Conservation (phyloP, 2,888 invertebrate species). For the Iphiclides podalirius region DNA sequence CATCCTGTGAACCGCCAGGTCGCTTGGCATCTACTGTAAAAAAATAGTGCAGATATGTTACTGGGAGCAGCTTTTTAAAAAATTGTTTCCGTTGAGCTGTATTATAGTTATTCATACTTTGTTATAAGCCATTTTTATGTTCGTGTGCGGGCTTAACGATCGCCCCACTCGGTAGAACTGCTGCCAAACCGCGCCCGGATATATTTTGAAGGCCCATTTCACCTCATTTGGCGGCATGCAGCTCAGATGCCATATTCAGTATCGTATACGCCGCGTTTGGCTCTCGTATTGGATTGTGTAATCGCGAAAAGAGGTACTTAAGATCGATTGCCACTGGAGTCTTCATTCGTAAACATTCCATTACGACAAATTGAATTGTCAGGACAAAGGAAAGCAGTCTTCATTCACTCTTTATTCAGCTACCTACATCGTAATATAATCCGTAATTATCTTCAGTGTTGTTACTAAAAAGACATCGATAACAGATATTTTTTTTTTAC, state of each 20-base stretch:
- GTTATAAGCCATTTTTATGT: conserved; percentile 2
- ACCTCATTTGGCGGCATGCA: conserved; percentile 20
- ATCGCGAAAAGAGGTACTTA: conserved; percentile 24
- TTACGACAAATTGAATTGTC: conserved; percentile 11
- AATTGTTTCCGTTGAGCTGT: neutral
- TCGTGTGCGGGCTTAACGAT: conserved; percentile 13
- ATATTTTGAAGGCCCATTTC: conserved; percentile 23
- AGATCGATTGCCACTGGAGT: conserved; percentile 17
- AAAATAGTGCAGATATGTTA: no score
- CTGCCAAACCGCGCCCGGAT: conserved; percentile 20
- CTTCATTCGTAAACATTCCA: conserved; percentile 14
- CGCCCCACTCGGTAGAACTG: conserved; percentile 10
- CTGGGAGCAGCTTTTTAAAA: neutral
- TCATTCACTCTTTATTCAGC: neutral
- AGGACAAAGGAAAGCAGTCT: conserved; percentile 9
- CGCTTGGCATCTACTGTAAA: no score
- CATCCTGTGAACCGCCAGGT: no score
- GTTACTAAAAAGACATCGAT: neutral
- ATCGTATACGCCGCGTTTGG: conserved; percentile 21
- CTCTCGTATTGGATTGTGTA: conserved; percentile 22
- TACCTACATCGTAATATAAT: neutral
- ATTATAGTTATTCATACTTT: neutral
- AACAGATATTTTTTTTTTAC: neutral
- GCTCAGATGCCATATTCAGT: conserved; percentile 21
- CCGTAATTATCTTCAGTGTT: neutral